Evolutionary conservation across 2,113 vertebrate genomes (phyloP), one percentile per base, ranked within the genome.

Genomic region (Crypturellus undulatus): DNA sequence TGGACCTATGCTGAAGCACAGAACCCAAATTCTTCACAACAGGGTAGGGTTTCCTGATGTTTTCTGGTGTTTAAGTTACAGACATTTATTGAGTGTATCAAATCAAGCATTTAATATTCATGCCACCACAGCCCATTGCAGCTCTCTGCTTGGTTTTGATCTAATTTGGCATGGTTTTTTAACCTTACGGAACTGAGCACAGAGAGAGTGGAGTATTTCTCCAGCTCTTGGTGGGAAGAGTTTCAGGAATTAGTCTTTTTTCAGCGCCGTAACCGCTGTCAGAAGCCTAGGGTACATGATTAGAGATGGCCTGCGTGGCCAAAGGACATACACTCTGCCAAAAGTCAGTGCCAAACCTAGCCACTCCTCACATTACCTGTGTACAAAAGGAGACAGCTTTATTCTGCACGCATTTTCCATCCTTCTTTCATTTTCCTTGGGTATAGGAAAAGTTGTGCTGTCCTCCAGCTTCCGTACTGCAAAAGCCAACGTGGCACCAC

Each of bases 261-360:
- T 24, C 69, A 85, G 54, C 56, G 40, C 25, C 51, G 45, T 90
- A 85, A 93, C 6, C 89, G 49, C 30, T 82, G 49, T 43, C 62
- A 84, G 84, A 84, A 93, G 54, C 4, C 54, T 54, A 77, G 0
- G 2, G 63, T 79, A 81, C 0, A 0, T 5, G 21, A 87, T 89
- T 82, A 79, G 45, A 94, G 87, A 82, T 19, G 38, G 62, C 22
- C 52, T 42, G 9, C 19, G 28, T 15, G 65, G 75, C 63, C 70
- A 77, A 89, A 93, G n/a, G 84, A 70, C 45, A 77, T 49, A 79
- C 3, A 3, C 76, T 54, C 84, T 91, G 81, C 52, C 49, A 87
- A 65, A 87, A 91, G 13, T 91, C 19, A 25, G n/a, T 20, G 38
- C 62, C 87, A 47, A 89, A 76, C n/a, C n/a, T 21, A 21, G 9